These are phyloP conservation scores for Dipodomys spectabilis DNA, from an alignment of 2,113 vertebrate genomes.

Conservation along the genomic window DNA sequence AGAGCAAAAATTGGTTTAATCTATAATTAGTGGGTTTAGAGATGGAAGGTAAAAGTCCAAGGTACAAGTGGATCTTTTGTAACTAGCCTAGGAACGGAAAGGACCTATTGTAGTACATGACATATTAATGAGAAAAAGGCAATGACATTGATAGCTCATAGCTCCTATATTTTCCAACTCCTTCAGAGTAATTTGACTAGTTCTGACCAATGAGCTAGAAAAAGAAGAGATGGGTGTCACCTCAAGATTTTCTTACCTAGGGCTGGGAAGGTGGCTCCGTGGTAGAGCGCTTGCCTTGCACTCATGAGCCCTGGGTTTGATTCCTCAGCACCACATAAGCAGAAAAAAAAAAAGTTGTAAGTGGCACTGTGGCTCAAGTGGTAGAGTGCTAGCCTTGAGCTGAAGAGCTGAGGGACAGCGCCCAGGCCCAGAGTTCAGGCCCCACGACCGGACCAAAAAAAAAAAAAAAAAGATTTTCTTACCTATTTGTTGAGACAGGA, in stretches of 20 bases:
- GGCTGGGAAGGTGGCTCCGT: neutral
- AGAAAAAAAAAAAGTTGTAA: too few relatives aligned
- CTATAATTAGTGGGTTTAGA: conserved; percentile 12
- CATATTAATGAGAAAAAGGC: neutral
- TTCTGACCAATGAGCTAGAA: neutral
- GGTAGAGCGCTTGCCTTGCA: too few relatives aligned
- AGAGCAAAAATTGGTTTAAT: conserved; percentile 34
- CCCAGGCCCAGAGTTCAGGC: too few relatives aligned
- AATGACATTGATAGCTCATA: neutral
- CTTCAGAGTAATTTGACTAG: neutral
- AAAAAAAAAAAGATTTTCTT: neutral
- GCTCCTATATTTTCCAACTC: neutral
- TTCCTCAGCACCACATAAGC: too few relatives aligned
- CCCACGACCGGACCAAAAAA: neutral
- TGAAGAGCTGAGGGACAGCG: too few relatives aligned
- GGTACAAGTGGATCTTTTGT: neutral
- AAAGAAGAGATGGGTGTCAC: neutral
- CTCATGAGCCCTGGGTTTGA: too few relatives aligned
- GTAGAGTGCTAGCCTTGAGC: too few relatives aligned
- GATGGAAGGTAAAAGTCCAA: conserved; percentile 40
- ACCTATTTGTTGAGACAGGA: too few relatives aligned
- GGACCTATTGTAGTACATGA: neutral
- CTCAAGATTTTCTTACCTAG: neutral
- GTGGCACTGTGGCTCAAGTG: too few relatives aligned
- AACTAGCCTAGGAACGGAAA: neutral